Evolutionary conservation across 2,113 vertebrate genomes (phyloP).

Genomic region (Paramormyrops kingsleyae): DNA sequence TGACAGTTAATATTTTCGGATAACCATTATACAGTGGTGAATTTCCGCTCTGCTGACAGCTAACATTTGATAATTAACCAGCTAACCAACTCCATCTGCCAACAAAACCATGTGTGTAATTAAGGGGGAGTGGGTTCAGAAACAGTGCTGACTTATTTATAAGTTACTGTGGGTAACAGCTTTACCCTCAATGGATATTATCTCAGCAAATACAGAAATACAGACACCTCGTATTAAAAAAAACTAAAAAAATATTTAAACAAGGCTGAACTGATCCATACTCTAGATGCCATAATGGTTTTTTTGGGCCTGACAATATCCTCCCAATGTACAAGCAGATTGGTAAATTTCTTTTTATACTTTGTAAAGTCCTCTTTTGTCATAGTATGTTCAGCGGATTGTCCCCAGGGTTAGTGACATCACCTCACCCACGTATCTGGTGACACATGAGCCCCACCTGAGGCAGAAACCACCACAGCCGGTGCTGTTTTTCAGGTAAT

Average conservation of each 20-base stretch:
- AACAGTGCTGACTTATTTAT: not conserved
- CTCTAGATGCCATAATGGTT: not conserved
- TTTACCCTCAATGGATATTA: not conserved
- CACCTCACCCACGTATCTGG: not conserved
- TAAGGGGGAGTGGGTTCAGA: not conserved
- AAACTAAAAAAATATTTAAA: not conserved
- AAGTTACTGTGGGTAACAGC: not conserved
- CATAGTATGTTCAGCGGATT: not conserved
- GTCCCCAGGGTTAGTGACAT: not conserved
- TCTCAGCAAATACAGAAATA: not conserved
- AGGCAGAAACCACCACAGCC: not conserved
- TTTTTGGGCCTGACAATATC: not conserved
- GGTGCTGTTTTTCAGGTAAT: not conserved
- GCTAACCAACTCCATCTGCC: not conserved
- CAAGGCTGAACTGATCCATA: not conserved
- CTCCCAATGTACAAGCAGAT: not conserved
- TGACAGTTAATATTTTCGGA: not conserved
- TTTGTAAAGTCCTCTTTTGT: not conserved
- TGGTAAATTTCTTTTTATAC: not conserved
- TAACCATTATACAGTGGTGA: not conserved
- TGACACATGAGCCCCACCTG: not conserved
- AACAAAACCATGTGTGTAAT: not conserved
- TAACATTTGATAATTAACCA: not conserved
- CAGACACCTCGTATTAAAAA: not conserved
- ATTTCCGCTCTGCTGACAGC: not conserved